Percentiles rank a stretch among this genome's conserved stretches.
Conservation (phyloP, 2,113 vertebrate species). For the Chaenocephalus aceratus region DNA sequence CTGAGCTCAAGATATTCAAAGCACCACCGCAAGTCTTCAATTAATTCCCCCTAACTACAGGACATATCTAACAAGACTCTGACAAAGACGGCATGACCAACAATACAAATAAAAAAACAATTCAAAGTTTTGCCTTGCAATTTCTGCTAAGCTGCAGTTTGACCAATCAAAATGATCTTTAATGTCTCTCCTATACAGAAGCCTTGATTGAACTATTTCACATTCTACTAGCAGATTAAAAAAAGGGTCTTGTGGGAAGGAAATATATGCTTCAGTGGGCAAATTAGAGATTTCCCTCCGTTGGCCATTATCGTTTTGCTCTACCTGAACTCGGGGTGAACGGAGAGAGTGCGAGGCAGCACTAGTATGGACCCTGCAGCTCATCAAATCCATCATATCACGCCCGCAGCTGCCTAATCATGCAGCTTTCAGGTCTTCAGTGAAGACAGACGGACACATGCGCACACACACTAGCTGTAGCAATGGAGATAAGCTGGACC, state of each 20-base stretch:
- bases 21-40: conserved; percentile 6
- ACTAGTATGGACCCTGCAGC: conserved; percentile 63
- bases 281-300: conserved; percentile 71
- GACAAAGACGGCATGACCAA: conserved; percentile 33
- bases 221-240: conserved; percentile 59
- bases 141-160: conserved; percentile 50
- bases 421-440: conserved; percentile 59
- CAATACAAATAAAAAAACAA: conserved; percentile 53
- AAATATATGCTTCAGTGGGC: conserved; percentile 71
- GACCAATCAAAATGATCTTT: conserved; percentile 60
- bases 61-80: conserved; percentile 26
- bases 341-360: conserved; percentile 44
- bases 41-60: conserved; percentile 24
- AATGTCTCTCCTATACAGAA: conserved; percentile 46
- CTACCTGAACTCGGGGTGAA: conserved; percentile 72
- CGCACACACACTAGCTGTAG: conserved; percentile 76
- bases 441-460: conserved; percentile 61
- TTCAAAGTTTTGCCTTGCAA: conserved; percentile 49
- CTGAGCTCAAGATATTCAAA: conserved; percentile 17
- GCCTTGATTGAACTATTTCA: conserved; percentile 73
- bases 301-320: conserved; percentile 71
- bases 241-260: conserved; percentile 62
- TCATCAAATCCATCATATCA: conserved; percentile 79
- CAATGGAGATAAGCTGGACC: conserved; percentile 80
- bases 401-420: conserved; percentile 73